Conservation (phyloP, 2,797 vertebrate genomes). For the Cirrhinus mrigala region DNA sequence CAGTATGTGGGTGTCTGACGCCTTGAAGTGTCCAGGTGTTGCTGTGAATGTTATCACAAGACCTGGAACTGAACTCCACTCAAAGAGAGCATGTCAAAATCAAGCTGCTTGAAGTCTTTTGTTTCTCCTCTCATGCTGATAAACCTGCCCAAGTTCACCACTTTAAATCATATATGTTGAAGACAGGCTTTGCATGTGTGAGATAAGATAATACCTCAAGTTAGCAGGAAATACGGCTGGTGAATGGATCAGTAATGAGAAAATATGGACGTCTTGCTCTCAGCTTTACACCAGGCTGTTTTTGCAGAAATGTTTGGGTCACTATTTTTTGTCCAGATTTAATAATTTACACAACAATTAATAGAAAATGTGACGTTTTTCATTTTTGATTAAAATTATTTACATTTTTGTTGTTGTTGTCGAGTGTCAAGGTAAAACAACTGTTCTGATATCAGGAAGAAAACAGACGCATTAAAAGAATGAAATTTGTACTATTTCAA, state of each 20-base stretch:
- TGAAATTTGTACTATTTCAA: neutral
- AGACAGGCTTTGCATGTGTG: constrained; percentile 42
- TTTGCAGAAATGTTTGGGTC: neutral
- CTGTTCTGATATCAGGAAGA: neutral
- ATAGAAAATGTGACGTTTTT: neutral
- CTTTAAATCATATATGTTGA: constrained; percentile 51
- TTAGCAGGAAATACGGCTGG: neutral
- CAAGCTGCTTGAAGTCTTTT: constrained; percentile 50
- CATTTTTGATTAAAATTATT: neutral
- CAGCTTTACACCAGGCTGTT: neutral
- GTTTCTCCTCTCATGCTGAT: constrained; percentile 27
- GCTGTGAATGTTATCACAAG: constrained; percentile 49
- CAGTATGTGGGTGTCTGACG: constrained; percentile 46
- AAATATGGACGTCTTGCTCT: neutral
- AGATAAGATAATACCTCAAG: constrained; percentile 22
- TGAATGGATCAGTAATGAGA: neutral
- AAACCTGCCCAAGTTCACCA: constrained; percentile 46
- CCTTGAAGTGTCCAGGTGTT: constrained; percentile 57
- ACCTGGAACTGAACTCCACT: constrained; percentile 49
- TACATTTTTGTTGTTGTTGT: neutral
- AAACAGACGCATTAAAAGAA: neutral
- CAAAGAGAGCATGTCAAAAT: constrained; percentile 49
- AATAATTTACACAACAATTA: neutral
- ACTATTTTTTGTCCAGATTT: neutral
- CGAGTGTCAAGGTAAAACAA: neutral